These are phyloP conservation scores for Ellobium chinense DNA, from an alignment of 2,888 invertebrate species.

Conservation along the genomic window DNA sequence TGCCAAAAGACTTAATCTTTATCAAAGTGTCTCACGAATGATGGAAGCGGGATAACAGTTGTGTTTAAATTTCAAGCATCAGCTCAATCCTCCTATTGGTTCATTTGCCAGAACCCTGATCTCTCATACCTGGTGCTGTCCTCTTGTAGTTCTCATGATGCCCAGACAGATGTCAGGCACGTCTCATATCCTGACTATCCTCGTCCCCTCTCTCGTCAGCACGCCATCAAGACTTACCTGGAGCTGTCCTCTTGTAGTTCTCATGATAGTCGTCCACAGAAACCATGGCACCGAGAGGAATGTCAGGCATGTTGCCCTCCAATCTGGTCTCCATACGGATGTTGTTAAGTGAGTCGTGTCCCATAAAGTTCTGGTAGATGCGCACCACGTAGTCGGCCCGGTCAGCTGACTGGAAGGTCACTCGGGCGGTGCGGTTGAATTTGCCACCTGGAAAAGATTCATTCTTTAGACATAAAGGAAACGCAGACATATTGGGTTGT, in stretches of 20 bases:
- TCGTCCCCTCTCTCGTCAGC: no score
- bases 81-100: no score
- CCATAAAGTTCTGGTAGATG: conserved; percentile 86
- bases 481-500: neutral
- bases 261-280: conserved; percentile 90
- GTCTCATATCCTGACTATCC: no score
- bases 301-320: conserved; percentile 88
- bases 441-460: conserved; percentile 84
- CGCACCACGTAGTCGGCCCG: conserved; percentile 83
- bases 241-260: conserved; percentile 86
- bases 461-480: neutral
- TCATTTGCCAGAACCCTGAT: no score
- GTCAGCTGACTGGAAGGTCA: conserved; percentile 85
- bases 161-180: conserved; percentile 86
- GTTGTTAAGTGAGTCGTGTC: conserved; percentile 77
- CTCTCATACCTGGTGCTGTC: conserved; percentile 85
- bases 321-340: conserved; percentile 83
- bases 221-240: conserved; percentile 81
- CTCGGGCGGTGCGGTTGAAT: conserved; percentile 90
- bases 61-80: no score
- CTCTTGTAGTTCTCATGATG: conserved; percentile 91
- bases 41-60: no score
- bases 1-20: no score
- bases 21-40: no score
- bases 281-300: conserved; percentile 84